Evolutionary conservation across 2,888 invertebrate species (phyloP), one percentile per base, ranked within the genome.

Genomic region (Acronicta psi): DNA sequence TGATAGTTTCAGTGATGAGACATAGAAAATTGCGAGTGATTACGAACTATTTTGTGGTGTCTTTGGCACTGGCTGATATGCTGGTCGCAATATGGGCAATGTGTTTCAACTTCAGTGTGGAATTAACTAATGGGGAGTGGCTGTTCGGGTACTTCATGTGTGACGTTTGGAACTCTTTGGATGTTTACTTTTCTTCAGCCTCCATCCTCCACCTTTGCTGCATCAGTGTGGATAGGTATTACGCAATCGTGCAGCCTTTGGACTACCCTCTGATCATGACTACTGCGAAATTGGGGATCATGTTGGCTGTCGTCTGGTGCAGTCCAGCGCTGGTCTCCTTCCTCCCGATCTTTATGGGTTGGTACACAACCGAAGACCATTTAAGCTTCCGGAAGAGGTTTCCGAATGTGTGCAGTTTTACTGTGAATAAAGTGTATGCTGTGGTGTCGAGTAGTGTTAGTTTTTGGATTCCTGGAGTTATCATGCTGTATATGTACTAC

Each of bases 11-110:
- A 90, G 98, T 86, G 94, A 97, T 92, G 91, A 85, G 93, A 44
- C 95, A 95, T 86, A 95, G 96, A 76, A 96, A 96, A 85, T 82
- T 96, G 71, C 89, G 96, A 74, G 97, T 98, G 20, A 98, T 98
- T 70, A 99, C 99, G 63, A 99, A 99, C 93, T 99, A 98, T 88
- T 99, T 99, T 89, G 98, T 99, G 16, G 99, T 99, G 10, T 98
- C 98, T 0, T 91, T 99, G 67, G 99, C 99, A 0, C 95, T 98
- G 77, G 99, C 99, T 9, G 99, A 99, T 83, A 97, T 99, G 96
- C 92, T 99, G 20, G 99, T 99, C 0, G 99, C 99, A 0, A 96
- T 98, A 31, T 97, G 98, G 95, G 98, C 98, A 0, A 98, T 98
- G 98, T 98, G 98, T 74, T 98, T 98, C 88, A 98, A 98, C 94